Base-by-base conservation (phyloP, 1,140 invertebrate genomes). In the Zaprionus kolodkinae region DNA sequence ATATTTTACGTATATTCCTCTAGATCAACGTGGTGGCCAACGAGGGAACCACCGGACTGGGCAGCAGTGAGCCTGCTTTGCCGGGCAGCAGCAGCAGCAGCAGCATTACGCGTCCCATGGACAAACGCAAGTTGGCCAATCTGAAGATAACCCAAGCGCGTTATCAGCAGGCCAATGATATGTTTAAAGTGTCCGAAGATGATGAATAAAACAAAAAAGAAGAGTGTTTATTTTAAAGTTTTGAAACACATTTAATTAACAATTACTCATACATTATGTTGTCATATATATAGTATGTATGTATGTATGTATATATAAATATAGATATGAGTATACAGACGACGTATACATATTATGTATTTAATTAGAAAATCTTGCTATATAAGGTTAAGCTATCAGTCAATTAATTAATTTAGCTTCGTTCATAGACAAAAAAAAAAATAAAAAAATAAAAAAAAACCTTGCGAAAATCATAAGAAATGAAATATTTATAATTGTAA, bases 121-220 rank as follows among this genome's bases (percentile, higher is more conserved):
- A 91, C 48, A 92, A 91, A 36, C 91, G 89, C 11, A 93, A 93
- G 63, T 67, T 91, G 55, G 82, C 77, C 36, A 87, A 93, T 38
- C 89, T 93, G 76, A 92, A 92, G 72, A 94, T 93, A 60, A 91
- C 93, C 5, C 92, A 93, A 69, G 92, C 92, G 6, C 85, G 93
- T 15, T 94, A 93, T 79, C 78, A 93, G 63, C 91, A 92, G 35
- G 80, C 93, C 48, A 89, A 78, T 0, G 93, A 86, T 52, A 89
- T 92, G 33, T 92, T 89, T 30, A 55, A 38, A 7, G 57, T 72
- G 10, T 74, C 70, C 17, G 87, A 91, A 56, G 82, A 81, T 2
- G 90, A 76, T 21, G 75, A 88, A 68, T 87, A 36, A 76, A 36
- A 21, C 2, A 21, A 21, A 15, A 17, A 2, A 0, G 27, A 36